These are phyloP conservation scores for Xenops minutus DNA, from an alignment of 2,797 vertebrate species.

Conservation along the genomic window DNA sequence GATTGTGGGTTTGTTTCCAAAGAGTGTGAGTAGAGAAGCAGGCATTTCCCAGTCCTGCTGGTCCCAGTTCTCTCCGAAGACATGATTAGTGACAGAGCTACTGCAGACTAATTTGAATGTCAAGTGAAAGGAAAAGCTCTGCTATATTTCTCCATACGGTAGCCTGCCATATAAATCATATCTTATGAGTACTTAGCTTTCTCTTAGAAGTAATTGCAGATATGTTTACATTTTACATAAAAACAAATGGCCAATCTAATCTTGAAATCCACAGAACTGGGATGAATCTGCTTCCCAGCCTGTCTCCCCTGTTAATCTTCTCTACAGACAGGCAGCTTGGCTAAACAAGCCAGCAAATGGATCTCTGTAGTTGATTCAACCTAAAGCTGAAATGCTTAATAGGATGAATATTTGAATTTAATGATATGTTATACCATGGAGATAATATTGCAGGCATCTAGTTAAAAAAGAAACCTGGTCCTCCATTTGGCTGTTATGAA, in stretches of 20 bases:
- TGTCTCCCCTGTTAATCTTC: background rate
- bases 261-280: background rate
- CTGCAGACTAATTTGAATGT: background rate
- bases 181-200: background rate
- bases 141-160: background rate
- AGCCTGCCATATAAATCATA: background rate
- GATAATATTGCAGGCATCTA: background rate
- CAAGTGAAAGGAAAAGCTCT: background rate
- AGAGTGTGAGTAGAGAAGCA: background rate
- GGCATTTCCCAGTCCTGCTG: background rate
- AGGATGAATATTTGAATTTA: conserved; percentile 30
- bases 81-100: background rate
- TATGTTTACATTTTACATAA: conserved; percentile 4
- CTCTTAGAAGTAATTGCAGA: background rate
- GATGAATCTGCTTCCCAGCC: background rate
- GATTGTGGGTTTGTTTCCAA: background rate
- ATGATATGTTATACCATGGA: background rate
- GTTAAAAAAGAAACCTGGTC: background rate
- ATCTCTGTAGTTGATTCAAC: background rate
- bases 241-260: background rate
- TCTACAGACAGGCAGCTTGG: background rate
- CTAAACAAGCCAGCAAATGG: background rate
- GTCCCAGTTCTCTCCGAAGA: background rate
- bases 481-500: conserved; percentile 2
- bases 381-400: background rate